Base-by-base conservation (phyloP, 2,888 invertebrate species). In the Drosophila lutescens region DNA sequence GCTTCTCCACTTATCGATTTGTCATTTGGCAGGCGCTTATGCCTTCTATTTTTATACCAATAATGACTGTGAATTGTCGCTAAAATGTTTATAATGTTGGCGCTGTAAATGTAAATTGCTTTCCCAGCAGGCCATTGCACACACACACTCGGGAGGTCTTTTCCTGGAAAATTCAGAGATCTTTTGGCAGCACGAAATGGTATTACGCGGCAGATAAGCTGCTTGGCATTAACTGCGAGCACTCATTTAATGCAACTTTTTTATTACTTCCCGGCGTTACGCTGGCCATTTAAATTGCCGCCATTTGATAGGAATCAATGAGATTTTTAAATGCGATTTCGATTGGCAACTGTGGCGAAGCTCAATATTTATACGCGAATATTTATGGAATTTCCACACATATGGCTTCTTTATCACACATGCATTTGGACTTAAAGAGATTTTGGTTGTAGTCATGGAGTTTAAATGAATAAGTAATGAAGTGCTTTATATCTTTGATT, bases 231-330 rank as follows among this genome's bases (percentile, higher is more conserved):
- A 84, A 79, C 73, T 77, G 65, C 60, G 57, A 74, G 74, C 63
- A 57, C 62, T 67, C 73, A 55, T 74, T 78, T 54, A 72, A 67
- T 78, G 72, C 77, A 80, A 84, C 65, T 78, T 86, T 73, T 86
- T 86, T 86, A 83, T 86, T 80, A 67, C 87, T 70, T 86, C 76
- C 74, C 59, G 71, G 57, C 69, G 58, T 58, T 71, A 55, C n/a
- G 61, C 40, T 26, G 63, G 62, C 62, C 66, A 40, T 74, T 73
- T 57, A 59, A 86, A 79, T 82, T 62, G 72, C 70, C 54, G 38
- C 72, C 80, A 69, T 65, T 70, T 51, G 70, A 88, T 63, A 43
- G 67, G 55, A 78, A 78, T 76, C 65, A 59, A 65, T 38, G 20
- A 41, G 72, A 36, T 68, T 85, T 81, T 88, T 78, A 74, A 74